Evolutionary conservation across 2,888 invertebrate species (phyloP).

Genomic region (Oeneis ivallda): DNA sequence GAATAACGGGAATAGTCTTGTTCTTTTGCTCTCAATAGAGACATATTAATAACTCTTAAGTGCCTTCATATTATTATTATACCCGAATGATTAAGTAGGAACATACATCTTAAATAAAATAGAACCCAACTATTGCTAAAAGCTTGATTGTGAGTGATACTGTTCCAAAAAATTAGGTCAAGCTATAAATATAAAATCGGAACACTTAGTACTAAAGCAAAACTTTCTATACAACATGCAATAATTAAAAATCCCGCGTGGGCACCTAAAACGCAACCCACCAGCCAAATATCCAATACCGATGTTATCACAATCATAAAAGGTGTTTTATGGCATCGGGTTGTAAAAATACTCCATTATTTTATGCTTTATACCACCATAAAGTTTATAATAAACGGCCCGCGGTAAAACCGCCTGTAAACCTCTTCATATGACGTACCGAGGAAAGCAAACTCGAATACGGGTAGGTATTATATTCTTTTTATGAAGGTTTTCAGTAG

Average conservation of each 20-base stretch:
- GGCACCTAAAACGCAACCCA: constrained; percentile 20
- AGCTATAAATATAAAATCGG: too few relatives aligned
- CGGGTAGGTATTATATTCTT: constrained; percentile 13
- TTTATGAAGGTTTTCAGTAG: constrained; percentile 18
- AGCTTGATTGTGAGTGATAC: too few relatives aligned
- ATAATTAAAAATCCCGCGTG: constrained; percentile 5
- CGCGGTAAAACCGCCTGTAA: constrained; percentile 64
- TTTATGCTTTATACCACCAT: constrained; percentile 73
- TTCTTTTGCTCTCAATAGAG: too few relatives aligned
- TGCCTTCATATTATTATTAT: too few relatives aligned
- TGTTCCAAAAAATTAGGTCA: too few relatives aligned
- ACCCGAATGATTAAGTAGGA: too few relatives aligned
- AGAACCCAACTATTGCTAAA: too few relatives aligned
- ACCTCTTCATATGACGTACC: constrained; percentile 63
- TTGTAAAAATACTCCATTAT: constrained; percentile 76
- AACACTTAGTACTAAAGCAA: not conserved
- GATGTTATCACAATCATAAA: constrained; percentile 68
- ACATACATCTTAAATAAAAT: too few relatives aligned
- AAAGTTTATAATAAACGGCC: constrained; percentile 78
- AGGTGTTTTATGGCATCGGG: constrained; percentile 74
- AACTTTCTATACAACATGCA: not conserved
- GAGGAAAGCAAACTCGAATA: constrained; percentile 31
- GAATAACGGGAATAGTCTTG: too few relatives aligned
- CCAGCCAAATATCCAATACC: constrained; percentile 42
- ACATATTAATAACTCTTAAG: too few relatives aligned